These are phyloP conservation scores for Cardiocondyla obscurior DNA, from an alignment of 1,140 invertebrate species.

Conservation along the genomic window DNA sequence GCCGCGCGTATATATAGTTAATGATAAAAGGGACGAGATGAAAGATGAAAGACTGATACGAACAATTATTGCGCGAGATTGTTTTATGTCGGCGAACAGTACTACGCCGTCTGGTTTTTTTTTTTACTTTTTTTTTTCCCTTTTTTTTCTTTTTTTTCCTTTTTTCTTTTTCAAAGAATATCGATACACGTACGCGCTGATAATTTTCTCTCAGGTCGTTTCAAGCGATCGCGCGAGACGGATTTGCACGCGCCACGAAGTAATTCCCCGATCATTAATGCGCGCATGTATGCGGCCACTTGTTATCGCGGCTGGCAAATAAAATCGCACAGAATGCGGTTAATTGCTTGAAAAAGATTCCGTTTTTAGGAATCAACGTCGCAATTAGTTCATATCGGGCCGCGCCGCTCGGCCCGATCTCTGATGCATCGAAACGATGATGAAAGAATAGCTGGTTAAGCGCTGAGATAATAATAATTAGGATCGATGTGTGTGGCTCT, in stretches of 20 bases:
- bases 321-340: constrained; percentile 28
- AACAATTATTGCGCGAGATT: background rate
- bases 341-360: constrained; percentile 34
- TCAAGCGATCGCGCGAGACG: background rate
- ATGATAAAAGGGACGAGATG: background rate
- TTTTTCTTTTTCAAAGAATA: too few relatives aligned
- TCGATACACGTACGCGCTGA: background rate
- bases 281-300: constrained; percentile 15
- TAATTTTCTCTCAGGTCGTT: constrained; percentile 25
- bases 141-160: too few relatives aligned
- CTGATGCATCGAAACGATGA: constrained; percentile 62
- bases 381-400: constrained; percentile 43
- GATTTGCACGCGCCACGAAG: constrained; percentile 20
- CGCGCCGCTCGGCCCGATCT: constrained; percentile 1
- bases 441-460: constrained; percentile 62
- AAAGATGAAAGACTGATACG: background rate
- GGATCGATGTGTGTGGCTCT: constrained; percentile 62
- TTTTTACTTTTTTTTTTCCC: too few relatives aligned
- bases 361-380: constrained; percentile 50
- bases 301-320: constrained; percentile 40
- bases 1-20: too few relatives aligned
- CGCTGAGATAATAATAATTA: constrained; percentile 69
- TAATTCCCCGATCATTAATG: constrained; percentile 1
- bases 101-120: background rate
- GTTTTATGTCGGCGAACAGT: background rate